Evolutionary conservation across 2,888 invertebrate species (phyloP), one percentile per base, ranked within the genome.

Genomic region (Phaonia tiefii): DNA sequence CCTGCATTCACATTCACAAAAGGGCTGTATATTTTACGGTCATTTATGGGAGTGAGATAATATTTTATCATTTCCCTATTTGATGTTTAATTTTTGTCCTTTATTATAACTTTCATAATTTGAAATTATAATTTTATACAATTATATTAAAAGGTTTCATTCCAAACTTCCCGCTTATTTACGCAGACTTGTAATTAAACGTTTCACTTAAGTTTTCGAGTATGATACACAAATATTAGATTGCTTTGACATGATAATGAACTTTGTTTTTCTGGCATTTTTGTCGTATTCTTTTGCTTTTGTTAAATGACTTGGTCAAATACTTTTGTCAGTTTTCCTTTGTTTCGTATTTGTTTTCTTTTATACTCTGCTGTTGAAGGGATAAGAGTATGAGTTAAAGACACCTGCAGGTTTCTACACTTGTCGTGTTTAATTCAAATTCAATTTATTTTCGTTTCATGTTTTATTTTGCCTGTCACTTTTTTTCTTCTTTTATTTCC

Each of bases 351-450:
- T 3, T 31, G 31, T 31, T 31, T 31, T 5, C 31, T 8, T 31
- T 31, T 31, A 8, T 31, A 31, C 8, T 31, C 4, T 31, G 31
- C 8, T 31, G 8, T 8, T 8, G 3, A 31, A 25, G 63, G 17
- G 58, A 31, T 20, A 20, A 56, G 17, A 69, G 3, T 31, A 25
- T 7, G 26, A 5, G 15, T 71, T n/a, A 8, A n/a, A n/a, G 2
- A 20, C 13, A 15, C 22, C 22, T 49, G 11, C 37, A 22, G 2
- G 86, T 87, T 88, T 86, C 84, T 86, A 85, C 84, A 86, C 86
- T 84, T 86, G 82, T 86, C 86, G 85, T 85, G 86, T 84, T 88
- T 86, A 86, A 84, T 83, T 72, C 22, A 42, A 46, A 54, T 54
- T 74, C 25, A 46, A n/a, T 51, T 69, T 42, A 22, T 31, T 31